Base-by-base conservation (phyloP, 2,888 invertebrate genomes). In the Congeria kusceri region DNA sequence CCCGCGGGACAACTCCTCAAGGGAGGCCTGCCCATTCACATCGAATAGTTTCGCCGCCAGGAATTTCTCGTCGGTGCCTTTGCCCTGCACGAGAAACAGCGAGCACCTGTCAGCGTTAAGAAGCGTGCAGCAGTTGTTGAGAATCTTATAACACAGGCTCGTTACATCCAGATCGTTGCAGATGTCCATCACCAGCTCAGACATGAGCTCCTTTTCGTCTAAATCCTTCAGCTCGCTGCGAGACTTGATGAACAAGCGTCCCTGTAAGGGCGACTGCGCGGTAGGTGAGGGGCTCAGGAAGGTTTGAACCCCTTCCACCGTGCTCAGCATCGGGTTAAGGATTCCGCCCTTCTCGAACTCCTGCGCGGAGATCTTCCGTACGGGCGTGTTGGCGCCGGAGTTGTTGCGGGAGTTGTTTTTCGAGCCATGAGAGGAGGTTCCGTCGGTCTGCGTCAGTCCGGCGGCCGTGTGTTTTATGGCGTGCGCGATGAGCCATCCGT, bases 331-430 rank as follows among this genome's bases (percentile, higher is more conserved):
- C 81, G 98, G 98, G 93, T 98, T 97, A 85, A 98, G 94, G 27
- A 98, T 83, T 18, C 98, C 98, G 28, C 98, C 97, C 13, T 97
- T 96, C 94, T 98, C 98, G 93, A 98, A 98, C 94, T 98, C 98
- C 94, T 98, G 98, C 73, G 98, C 98, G 68, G 98, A 98, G 93
- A 98, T 98, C 95, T 95, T 96, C 94, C 97, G 95, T 86, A 98
- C 98, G 64, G 98, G 98, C 71, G 98, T 98, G 83, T 98, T 97
- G 68, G 97, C 97, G 7, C 98, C 98, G 70, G 96, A 96, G 75
- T 96, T 91, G 66, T 91, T 86, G 66, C 86, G 86, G 15, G 92
- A 90, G 78, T 89, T 88, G 58, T 63, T 69, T 29, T 69, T 63
- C 47, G 92, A 91, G 39, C 74, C 79, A 86, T 88, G 87, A 59